Percentiles rank a stretch among this genome's conserved stretches.
Conservation (phyloP, 2,888 invertebrate species). For the Cheilosia variabilis region DNA sequence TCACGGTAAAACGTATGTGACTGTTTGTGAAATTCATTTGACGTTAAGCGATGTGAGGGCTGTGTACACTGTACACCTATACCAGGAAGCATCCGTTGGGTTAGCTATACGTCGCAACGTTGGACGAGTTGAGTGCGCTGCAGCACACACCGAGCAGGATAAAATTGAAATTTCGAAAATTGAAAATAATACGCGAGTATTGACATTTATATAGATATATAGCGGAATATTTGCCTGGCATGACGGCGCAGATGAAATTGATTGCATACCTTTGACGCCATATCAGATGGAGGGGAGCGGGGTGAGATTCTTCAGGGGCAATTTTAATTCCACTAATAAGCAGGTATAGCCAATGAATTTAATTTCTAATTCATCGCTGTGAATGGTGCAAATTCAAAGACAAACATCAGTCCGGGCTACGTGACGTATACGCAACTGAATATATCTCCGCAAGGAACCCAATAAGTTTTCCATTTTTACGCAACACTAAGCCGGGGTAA, state of each 20-base stretch:
- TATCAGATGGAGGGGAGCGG: no score
- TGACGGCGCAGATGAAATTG: constrained; percentile 33
- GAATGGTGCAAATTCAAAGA: constrained; percentile 12
- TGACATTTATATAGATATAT: constrained; percentile 52
- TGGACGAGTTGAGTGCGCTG: constrained; percentile 1
- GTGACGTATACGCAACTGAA: constrained; percentile 37
- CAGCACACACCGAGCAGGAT: constrained; percentile 9
- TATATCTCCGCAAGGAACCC: constrained; percentile 21
- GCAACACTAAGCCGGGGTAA: constrained; percentile 13
- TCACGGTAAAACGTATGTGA: constrained; percentile 16
- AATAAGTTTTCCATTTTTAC: constrained; percentile 25
- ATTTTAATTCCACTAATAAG: no score
- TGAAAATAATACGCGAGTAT: constrained; percentile 68
- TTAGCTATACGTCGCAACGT: background rate
- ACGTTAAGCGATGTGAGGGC: constrained; percentile 33
- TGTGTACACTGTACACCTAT: no score
- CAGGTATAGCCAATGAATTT: background rate
- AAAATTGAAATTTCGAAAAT: constrained; percentile 68
- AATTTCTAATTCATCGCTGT: background rate
- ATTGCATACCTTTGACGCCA: constrained; percentile 1
- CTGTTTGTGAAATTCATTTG: constrained; percentile 59
- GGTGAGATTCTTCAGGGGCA: no score
- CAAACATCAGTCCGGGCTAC: constrained; percentile 25
- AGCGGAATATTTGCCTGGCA: constrained; percentile 12
- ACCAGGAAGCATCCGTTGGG: constrained; percentile 4